A percentile compares a stretch with the other conserved stretches of the same genome.
Conservation (phyloP, 2,113 vertebrate species). For the Vidua macroura region DNA sequence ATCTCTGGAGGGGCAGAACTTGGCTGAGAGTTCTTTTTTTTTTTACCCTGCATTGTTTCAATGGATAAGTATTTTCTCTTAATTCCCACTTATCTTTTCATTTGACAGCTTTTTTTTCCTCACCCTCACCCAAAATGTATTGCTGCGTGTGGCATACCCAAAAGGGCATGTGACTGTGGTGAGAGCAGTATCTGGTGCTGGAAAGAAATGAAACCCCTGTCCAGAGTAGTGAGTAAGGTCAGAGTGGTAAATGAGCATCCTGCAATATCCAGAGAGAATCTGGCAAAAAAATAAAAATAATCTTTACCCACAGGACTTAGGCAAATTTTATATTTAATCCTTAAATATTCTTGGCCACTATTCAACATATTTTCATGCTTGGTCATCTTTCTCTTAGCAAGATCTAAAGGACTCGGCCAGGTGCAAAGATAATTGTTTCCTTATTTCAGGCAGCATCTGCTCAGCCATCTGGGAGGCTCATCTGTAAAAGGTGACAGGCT, state of each 20-base stretch:
- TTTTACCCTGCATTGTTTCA: not conserved
- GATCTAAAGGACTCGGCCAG: slow-evolving; percentile 13
- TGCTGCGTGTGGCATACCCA: not conserved
- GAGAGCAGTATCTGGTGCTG: not conserved
- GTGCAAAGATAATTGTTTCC: slow-evolving; percentile 46
- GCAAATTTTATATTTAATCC: slow-evolving; percentile 29
- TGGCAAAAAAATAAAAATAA: not conserved
- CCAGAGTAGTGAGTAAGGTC: not conserved
- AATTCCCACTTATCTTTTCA: not conserved
- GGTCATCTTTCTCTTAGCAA: slow-evolving; percentile 23
- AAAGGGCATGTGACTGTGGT: not conserved
- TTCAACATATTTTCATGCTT: not conserved
- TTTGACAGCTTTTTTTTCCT: not conserved
- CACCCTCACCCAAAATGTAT: not conserved
- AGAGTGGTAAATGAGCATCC: not conserved
- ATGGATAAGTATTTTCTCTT: not conserved
- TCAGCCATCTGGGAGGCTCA: slow-evolving; percentile 8
- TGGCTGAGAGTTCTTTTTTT: not conserved
- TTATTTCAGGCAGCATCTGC: slow-evolving; percentile 34
- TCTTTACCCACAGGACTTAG: not conserved
- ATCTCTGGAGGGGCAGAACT: not conserved
- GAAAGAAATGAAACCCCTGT: not conserved
- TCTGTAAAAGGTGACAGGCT: slow-evolving; percentile 24
- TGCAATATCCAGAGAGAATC: not conserved
- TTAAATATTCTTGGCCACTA: not conserved